Conservation (phyloP, 2,797 vertebrate genomes). For the Syngnathus acus region DNA sequence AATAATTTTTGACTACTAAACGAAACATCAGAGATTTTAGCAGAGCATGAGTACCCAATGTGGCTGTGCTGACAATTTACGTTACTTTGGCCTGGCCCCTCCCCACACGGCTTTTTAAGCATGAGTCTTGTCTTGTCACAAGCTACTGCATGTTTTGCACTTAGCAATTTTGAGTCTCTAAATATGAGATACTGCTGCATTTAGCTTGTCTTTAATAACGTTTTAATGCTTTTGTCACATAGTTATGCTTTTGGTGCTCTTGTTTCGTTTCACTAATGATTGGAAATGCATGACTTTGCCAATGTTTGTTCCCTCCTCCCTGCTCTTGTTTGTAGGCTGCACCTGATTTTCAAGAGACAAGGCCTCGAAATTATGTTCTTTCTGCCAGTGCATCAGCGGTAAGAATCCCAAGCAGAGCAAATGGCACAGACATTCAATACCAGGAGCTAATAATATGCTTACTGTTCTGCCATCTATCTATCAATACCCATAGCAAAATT, state of each 20-base stretch:
- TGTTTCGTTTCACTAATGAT: not conserved
- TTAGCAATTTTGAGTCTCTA: not conserved
- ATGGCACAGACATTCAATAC: constrained; percentile 1
- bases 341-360: constrained; percentile 97
- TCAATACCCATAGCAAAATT: not conserved
- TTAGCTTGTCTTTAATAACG: not conserved
- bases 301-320: constrained; percentile 37
- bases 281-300: constrained; percentile 31
- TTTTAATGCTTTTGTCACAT: not conserved
- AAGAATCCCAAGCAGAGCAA: constrained; percentile 56
- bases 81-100: not conserved
- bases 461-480: not conserved
- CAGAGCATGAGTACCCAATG: not conserved
- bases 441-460: not conserved
- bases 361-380: constrained; percentile 95
- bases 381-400: constrained; percentile 97
- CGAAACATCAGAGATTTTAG: not conserved
- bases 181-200: not conserved
- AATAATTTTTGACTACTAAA: not conserved
- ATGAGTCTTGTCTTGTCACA: not conserved
- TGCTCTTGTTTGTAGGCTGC: constrained; percentile 71
- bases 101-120: not conserved
- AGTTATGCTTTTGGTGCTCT: not conserved
- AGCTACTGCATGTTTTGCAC: not conserved
- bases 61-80: not conserved